phyloP scores from a whole-genome alignment of 2,113 vertebrate genomes.

The Malurus alboscapulatus region DNA sequence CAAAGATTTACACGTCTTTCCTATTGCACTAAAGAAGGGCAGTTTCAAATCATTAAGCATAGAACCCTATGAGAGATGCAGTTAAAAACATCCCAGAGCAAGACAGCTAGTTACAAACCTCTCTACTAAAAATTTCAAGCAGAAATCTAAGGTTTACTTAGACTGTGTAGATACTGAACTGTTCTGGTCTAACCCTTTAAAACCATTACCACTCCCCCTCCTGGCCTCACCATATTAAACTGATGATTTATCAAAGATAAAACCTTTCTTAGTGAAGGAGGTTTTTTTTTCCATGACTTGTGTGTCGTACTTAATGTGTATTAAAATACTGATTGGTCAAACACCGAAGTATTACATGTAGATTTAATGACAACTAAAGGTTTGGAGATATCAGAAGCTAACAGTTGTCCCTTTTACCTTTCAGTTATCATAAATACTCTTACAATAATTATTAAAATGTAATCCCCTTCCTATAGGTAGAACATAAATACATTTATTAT shows the following conservation, averaged over 20 bases:
- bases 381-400: not conserved
- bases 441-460: not conserved
- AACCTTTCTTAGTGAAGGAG: not conserved
- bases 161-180: not conserved
- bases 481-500: not conserved
- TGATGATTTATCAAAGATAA: not conserved
- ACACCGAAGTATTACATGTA: not conserved
- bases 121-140: not conserved
- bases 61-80: not conserved
- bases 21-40: not conserved
- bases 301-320: not conserved
- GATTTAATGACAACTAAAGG: not conserved
- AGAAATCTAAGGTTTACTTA: not conserved
- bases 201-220: not conserved
- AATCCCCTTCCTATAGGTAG: not conserved
- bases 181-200: not conserved
- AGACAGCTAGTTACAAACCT: not conserved
- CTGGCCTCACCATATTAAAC: not conserved
- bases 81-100: not conserved
- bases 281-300: not conserved
- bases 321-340: not conserved
- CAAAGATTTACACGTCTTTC: constrained; percentile 19
- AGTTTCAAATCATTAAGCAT: constrained; percentile 17
- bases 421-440: not conserved
- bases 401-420: not conserved